Percentiles rank a stretch among this genome's conserved stretches.
phyloP scores from a whole-genome alignment of 1,140 invertebrate species.

The Plutomurus gul region DNA sequence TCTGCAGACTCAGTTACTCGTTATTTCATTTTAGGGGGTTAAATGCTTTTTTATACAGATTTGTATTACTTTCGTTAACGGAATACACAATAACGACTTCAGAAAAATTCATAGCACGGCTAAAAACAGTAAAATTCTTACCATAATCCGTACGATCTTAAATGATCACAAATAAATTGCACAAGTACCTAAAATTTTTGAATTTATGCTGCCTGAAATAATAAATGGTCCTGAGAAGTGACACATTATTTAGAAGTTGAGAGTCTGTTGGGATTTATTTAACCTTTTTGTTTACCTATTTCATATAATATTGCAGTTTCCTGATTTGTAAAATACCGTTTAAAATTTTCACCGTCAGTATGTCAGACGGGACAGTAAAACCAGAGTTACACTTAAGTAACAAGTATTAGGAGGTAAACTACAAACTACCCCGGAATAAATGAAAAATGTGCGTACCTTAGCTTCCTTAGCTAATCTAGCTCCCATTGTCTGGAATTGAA shows the following conservation, averaged over 20 bases:
- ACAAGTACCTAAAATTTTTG: too few relatives aligned
- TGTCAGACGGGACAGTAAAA: too few relatives aligned
- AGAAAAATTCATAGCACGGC: background rate
- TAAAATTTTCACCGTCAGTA: too few relatives aligned
- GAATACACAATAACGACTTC: background rate
- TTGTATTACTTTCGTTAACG: background rate
- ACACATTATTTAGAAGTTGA: background rate
- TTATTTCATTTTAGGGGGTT: background rate
- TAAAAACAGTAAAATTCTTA: constrained; percentile 7
- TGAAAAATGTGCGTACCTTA: constrained; percentile 76
- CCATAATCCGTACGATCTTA: background rate
- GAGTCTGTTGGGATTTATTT: constrained; percentile 20
- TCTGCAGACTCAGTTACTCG: background rate
- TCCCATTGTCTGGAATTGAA: too few relatives aligned
- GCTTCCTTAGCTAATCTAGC: constrained; percentile 95
- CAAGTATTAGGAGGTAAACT: background rate
- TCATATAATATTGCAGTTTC: background rate
- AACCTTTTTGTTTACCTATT: background rate
- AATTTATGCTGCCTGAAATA: background rate
- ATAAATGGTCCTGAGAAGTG: background rate
- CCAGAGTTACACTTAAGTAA: constrained; percentile 15
- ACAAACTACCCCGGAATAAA: background rate
- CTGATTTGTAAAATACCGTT: too few relatives aligned
- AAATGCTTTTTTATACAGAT: background rate
- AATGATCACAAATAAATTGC: background rate